These are phyloP conservation scores for Loris lydekkerianus DNA, from an alignment of 2,797 vertebrate genomes.

Conservation along the genomic window DNA sequence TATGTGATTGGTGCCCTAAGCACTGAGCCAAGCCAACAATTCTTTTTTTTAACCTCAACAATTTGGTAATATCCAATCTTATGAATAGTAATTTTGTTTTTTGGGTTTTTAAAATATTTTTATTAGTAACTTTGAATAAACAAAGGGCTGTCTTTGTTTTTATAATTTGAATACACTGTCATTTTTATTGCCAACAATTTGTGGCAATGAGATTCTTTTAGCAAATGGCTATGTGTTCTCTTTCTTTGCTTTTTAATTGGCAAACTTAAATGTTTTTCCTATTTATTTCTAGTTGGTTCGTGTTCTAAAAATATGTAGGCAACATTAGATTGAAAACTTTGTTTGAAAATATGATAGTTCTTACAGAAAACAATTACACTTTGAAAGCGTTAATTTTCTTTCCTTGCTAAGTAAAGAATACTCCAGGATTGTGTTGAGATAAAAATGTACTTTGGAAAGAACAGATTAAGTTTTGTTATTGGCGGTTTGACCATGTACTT, in stretches of 20 bases:
- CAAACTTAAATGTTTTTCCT: not conserved
- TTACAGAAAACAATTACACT: not conserved
- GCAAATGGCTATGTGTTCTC: not conserved
- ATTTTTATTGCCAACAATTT: constrained; percentile 32
- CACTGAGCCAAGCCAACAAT: no score
- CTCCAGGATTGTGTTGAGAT: not conserved
- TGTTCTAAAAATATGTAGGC: constrained; percentile 26
- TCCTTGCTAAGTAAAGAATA: not conserved
- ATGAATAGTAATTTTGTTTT: not conserved
- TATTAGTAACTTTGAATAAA: constrained; percentile 3
- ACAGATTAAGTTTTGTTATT: constrained; percentile 14
- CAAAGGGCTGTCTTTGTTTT: not conserved
- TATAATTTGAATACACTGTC: constrained; percentile 31
- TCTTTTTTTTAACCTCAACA: not conserved
- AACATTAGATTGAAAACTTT: constrained; percentile 15
- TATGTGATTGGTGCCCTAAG: no score
- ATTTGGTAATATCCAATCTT: not conserved
- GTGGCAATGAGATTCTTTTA: not conserved
- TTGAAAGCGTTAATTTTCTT: constrained; percentile 10
- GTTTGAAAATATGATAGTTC: not conserved
- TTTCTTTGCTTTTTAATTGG: constrained; percentile 7
- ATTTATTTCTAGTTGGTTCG: not conserved
- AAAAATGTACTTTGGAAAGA: constrained; percentile 39
- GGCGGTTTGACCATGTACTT: not conserved
- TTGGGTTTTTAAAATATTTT: no score